phyloP scores from a whole-genome alignment of 2,113 vertebrate species.

The mouse (Mus musculus) region GRCm39 chr16:52133001-52133500 shows the following conservation, averaged over 20 bases:
- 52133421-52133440: not conserved
- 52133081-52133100: not conserved
- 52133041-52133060: not conserved
- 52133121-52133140: not conserved
- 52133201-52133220: constrained; percentile 30
- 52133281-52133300: not conserved
- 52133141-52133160: constrained; percentile 26
- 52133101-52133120: constrained; percentile 9
- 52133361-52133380: too few relatives aligned
- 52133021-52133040: not conserved
- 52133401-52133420: not conserved
- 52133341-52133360: too few relatives aligned
- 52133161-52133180: not conserved
- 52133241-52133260: constrained; percentile 15
- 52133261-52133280: constrained; percentile 17
- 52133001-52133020: not conserved
- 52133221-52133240: constrained; percentile 9
- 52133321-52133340: not conserved
- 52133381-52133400: too few relatives aligned
- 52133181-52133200: not conserved
- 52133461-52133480: not conserved
- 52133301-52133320: not conserved
- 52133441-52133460: not conserved
- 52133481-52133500: not conserved
- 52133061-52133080: constrained; percentile 25